Base-by-base conservation (phyloP, 2,113 vertebrate species). In the Vireo altiloquus region DNA sequence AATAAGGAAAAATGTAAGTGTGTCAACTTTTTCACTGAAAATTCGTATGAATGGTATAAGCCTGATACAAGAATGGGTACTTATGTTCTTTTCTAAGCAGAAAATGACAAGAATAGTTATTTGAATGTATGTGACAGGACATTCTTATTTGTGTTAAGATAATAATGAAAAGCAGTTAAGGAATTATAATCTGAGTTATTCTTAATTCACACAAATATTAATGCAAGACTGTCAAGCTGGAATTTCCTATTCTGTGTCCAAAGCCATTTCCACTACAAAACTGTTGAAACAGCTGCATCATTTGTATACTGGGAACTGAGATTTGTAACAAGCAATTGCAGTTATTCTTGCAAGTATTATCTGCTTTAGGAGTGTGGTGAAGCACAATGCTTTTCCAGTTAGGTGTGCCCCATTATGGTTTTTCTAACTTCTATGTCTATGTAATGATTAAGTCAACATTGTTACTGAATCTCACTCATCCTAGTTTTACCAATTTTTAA, bases 1-100 rank as follows among this genome's bases (percentile, higher is more conserved):
- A 98, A 97, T 98, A 99, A 98, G 96, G 99, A 99, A 94, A 99
- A 99, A 96, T n/a, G 99, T 99, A 96, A 98, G 99, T 97, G 76
- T 39, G 81, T 37, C 30, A 83, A 49, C 69, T 80, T 90, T 84
- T 54, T 72, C 47, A 61, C 33, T n/a, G 47, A 79, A 75, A 70
- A 82, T 52, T 64, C 4, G 1, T 71, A 57, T 75, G 31, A 79
- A 61, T 80, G 39, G 18, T 80, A 68, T 75, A 75, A 89, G 28
- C 28, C 53, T 75, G 44, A 61, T 78, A 56, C 37, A 78, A 83
- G 53, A 65, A 39, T 11, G 27, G 23, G 27, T 72, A 79, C 72
- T 78, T 88, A 83, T 54, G 53, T 63, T 79, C 31, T 89, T 83
- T 88, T 78, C 79, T 66, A 89, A 89, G 66, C 35, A 83, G 46